Evolutionary conservation across 2,888 invertebrate genomes (phyloP), one percentile per base, ranked within the genome.

Genomic region (Acleris sparsana): DNA sequence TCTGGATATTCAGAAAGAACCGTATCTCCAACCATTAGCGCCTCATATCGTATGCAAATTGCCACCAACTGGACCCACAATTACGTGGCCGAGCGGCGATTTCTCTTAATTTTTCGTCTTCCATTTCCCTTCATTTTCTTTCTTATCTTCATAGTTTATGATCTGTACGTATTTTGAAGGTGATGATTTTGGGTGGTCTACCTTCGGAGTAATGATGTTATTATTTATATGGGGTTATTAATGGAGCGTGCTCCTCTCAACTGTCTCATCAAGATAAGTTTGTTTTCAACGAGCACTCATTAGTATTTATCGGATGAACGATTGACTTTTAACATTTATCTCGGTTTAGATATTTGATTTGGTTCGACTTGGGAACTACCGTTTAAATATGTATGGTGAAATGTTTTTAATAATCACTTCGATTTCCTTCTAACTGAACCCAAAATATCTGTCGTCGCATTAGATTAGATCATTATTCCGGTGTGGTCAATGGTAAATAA

Each of bases 181-280:
- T 91, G 91, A 88, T 88, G 91, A 91, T 90, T 91, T 91, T 89
- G 92, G 92, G 92, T 92, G 92, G 92, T 91, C 92, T 78, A 67
- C 68, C 73, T 81, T 78, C 75, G 72, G 82, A 79, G 84, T 85
- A 90, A 88, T 87, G 87, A 91, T 88, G 88, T 88, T 89, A 88
- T 89, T 90, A 90, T 89, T 85, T 86, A 85, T 86, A 85, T 76
- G 77, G 78, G 77, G 79, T 89, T 90, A 90, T 91, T 90, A 90
- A 92, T 92, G 89, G 80, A 83, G 72, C 73, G 78, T 73, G 75
- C 73, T 70, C 74, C 73, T 71, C 74, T 77, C 78, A 85, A 85
- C 84, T 84, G 86, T 85, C 85, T 89, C 88, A 89, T 89, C 89
- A 86, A 89, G 89, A 90, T 90, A 87, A 85, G 87, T 88, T 84